These are phyloP conservation scores for Manis javanica DNA, from an alignment of 2,797 vertebrate genomes.

Conservation along the genomic window DNA sequence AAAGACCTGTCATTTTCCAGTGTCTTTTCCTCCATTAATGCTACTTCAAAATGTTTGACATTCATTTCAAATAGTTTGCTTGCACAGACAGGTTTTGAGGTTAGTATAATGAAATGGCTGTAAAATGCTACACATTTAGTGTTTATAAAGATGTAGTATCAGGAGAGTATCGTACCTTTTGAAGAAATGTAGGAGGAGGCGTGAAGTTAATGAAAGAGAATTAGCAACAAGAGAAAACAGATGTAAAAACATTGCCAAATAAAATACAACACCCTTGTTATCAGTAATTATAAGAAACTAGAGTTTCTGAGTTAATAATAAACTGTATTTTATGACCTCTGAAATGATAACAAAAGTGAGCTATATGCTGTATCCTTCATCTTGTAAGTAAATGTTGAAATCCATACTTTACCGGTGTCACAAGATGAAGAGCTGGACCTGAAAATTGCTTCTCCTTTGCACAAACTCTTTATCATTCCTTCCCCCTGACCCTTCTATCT, in stretches of 20 bases:
- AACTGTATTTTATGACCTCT: slow-evolving; percentile 60
- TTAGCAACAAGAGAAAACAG: slow-evolving; percentile 80
- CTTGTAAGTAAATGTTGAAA: slow-evolving; percentile 66
- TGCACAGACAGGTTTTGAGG: slow-evolving; percentile 62
- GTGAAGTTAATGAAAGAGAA: slow-evolving; percentile 83
- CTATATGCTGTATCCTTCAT: slow-evolving; percentile 58
- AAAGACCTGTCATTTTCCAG: slow-evolving; percentile 69
- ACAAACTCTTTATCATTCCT: slow-evolving; percentile 45
- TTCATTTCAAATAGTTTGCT: slow-evolving; percentile 80
- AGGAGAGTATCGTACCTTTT: slow-evolving; percentile 83
- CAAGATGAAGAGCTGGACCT: slow-evolving; percentile 29
- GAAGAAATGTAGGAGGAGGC: slow-evolving; percentile 83
- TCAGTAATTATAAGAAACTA: slow-evolving; percentile 56
- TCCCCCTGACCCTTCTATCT: neutral
- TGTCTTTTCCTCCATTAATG: slow-evolving; percentile 65
- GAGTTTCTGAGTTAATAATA: slow-evolving; percentile 61
- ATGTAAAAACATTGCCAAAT: slow-evolving; percentile 73
- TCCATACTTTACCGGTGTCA: slow-evolving; percentile 54
- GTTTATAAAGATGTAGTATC: slow-evolving; percentile 72
- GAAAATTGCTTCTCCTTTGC: slow-evolving; percentile 38
- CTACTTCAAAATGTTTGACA: slow-evolving; percentile 65
- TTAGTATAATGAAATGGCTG: slow-evolving; percentile 65
- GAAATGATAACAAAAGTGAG: slow-evolving; percentile 70
- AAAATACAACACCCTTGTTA: slow-evolving; percentile 57
- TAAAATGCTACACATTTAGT: slow-evolving; percentile 63